Evolutionary conservation across 2,888 invertebrate genomes (phyloP).

Genomic region (Amphipyra berbera): DNA sequence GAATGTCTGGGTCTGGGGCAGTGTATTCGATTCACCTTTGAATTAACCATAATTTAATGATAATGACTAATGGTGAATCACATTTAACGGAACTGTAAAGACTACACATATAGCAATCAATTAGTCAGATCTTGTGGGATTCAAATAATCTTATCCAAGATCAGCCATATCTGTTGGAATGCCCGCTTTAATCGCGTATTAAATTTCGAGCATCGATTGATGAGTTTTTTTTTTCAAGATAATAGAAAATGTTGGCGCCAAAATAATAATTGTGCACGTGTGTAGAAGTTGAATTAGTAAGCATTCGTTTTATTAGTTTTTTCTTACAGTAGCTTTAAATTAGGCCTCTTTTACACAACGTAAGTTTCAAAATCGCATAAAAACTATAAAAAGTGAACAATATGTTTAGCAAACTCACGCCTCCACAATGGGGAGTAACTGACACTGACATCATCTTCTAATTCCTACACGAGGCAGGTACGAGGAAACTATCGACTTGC

Average conservation of each 20-base stretch:
- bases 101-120: conserved; percentile 4
- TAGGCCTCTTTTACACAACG: background rate
- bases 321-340: background rate
- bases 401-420: conserved; percentile 25
- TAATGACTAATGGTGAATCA: conserved; percentile 49
- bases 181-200: background rate
- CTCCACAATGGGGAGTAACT: conserved; percentile 32
- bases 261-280: too few species aligned
- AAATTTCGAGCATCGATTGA: too few species aligned
- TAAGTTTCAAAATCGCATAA: background rate
- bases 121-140: conserved; percentile 28
- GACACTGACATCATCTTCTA: conserved; percentile 47
- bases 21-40: conserved; percentile 28
- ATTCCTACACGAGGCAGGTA: conserved; percentile 38
- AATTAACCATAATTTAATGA: background rate
- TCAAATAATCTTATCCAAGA: conserved; percentile 26
- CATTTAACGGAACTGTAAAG: conserved; percentile 3
- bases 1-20: conserved; percentile 24
- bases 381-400: conserved; percentile 22
- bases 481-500: conserved; percentile 38
- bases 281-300: too few species aligned
- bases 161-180: conserved; percentile 24
- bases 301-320: background rate
- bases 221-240: too few species aligned
- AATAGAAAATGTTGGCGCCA: too few species aligned